phyloP scores from a whole-genome alignment of 2,113 vertebrate genomes.

The Garra rufa region DNA sequence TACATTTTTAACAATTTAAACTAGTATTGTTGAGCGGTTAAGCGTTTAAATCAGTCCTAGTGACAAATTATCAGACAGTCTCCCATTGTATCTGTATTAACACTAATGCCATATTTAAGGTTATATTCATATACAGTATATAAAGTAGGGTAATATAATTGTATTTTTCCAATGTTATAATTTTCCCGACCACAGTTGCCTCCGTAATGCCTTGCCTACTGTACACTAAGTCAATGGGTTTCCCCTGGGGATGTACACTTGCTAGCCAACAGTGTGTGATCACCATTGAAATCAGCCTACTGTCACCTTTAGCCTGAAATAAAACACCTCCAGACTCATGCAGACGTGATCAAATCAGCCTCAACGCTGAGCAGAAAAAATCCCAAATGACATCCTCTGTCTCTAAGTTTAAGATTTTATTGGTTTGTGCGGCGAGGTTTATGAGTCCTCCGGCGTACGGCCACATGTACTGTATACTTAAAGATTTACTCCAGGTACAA shows the following conservation, averaged over 20 bases:
- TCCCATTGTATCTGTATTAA: background rate
- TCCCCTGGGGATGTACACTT: background rate
- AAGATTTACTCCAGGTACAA: slow-evolving; percentile 42
- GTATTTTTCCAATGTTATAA: background rate
- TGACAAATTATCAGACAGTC: background rate
- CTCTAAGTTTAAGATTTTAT: slow-evolving; percentile 5
- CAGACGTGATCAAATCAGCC: slow-evolving; percentile 4
- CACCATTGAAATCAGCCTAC: background rate
- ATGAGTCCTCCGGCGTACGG: slow-evolving; percentile 26
- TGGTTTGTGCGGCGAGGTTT: slow-evolving; percentile 1
- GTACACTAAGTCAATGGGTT: background rate
- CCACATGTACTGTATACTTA: slow-evolving; percentile 4
- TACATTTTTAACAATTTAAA: background rate
- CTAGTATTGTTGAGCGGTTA: background rate
- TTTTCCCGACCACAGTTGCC: background rate
- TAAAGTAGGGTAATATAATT: slow-evolving; percentile 7
- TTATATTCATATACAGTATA: too few species aligned
- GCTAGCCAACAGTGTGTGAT: background rate
- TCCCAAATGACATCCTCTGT: background rate
- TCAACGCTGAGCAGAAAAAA: background rate
- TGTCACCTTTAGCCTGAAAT: background rate
- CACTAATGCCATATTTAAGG: background rate
- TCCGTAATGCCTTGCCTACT: background rate
- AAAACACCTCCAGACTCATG: too few species aligned
- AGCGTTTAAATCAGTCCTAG: background rate